A percentile compares a stretch with the other conserved stretches of the same genome.
Conservation (phyloP, 2,888 invertebrate genomes). For the Xestia sexstrigata region DNA sequence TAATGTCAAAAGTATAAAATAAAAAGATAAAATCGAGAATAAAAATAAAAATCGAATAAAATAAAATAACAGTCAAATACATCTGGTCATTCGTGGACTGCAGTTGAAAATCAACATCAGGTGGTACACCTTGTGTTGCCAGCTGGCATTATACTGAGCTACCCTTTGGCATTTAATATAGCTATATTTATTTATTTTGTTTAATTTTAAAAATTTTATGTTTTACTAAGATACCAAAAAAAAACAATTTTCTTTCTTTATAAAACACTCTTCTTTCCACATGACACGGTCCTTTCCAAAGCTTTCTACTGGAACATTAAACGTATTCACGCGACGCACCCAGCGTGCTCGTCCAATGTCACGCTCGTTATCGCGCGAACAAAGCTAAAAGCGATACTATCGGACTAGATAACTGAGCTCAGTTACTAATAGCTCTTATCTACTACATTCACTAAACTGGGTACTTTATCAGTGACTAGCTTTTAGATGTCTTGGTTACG, state of each 20-base stretch:
- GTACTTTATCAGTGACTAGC: constrained; percentile 23
- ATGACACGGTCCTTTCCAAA: not conserved
- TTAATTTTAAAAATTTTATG: not conserved
- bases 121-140: too few relatives aligned
- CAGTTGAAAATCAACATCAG: too few relatives aligned
- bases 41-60: too few relatives aligned
- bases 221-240: not conserved
- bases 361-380: constrained; percentile 51
- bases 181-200: not conserved
- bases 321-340: constrained; percentile 23
- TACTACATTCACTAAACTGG: constrained; percentile 27
- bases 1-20: too few relatives aligned
- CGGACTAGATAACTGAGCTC: constrained; percentile 47
- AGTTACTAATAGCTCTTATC: constrained; percentile 38
- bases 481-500: constrained; percentile 2
- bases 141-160: not conserved
- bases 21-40: too few relatives aligned
- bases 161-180: not conserved
- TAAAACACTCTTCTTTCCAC: not conserved
- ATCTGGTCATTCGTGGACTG: too few relatives aligned
- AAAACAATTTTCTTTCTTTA: not conserved
- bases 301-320: constrained; percentile 4
- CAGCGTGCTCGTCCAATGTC: constrained; percentile 28
- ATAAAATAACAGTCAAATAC: too few relatives aligned
- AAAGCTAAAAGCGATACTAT: constrained; percentile 42